Conservation (phyloP, 2,113 vertebrate species). For the Lucifuga dentata region DNA sequence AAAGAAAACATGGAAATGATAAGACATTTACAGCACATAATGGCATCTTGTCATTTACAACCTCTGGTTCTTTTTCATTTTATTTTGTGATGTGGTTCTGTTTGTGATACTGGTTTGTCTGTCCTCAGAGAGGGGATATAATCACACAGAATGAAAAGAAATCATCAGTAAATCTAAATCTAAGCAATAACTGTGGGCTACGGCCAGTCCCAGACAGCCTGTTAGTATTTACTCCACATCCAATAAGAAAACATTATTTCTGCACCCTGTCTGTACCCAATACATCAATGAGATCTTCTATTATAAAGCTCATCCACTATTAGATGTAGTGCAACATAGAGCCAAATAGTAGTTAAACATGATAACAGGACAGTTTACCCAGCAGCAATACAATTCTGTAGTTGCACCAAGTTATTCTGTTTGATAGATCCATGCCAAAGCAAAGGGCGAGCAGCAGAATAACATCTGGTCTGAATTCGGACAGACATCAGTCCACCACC, state of each 20-base stretch:
- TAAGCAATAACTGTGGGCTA: constrained; percentile 18
- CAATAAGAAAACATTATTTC: constrained; percentile 31
- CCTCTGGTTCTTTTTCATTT: constrained; percentile 45
- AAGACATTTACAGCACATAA: constrained; percentile 77
- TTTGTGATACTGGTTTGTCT: constrained; percentile 66
- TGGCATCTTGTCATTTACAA: constrained; percentile 73
- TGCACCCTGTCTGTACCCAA: constrained; percentile 61
- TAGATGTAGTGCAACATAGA: constrained; percentile 69
- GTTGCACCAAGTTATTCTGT: constrained; percentile 33
- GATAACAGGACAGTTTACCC: constrained; percentile 29
- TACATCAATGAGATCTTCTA: constrained; percentile 7
- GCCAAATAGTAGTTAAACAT: constrained; percentile 34
- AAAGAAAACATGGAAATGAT: constrained; percentile 70
- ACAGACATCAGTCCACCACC: constrained; percentile 28
- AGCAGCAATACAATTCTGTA: constrained; percentile 40
- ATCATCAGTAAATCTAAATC: constrained; percentile 11
- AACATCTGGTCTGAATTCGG: constrained; percentile 24
- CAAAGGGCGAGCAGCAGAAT: constrained; percentile 8
- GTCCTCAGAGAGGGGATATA: constrained; percentile 9
- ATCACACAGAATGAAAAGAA: constrained; percentile 23
- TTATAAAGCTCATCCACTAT: constrained; percentile 25
- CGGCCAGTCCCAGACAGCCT: constrained; percentile 13
- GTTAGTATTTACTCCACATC: constrained; percentile 34
- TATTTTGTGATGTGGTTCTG: constrained; percentile 46
- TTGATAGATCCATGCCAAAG: constrained; percentile 30